phyloP scores from a whole-genome alignment of 2,888 invertebrate species.

The Pseudeuparius sepicola region DNA sequence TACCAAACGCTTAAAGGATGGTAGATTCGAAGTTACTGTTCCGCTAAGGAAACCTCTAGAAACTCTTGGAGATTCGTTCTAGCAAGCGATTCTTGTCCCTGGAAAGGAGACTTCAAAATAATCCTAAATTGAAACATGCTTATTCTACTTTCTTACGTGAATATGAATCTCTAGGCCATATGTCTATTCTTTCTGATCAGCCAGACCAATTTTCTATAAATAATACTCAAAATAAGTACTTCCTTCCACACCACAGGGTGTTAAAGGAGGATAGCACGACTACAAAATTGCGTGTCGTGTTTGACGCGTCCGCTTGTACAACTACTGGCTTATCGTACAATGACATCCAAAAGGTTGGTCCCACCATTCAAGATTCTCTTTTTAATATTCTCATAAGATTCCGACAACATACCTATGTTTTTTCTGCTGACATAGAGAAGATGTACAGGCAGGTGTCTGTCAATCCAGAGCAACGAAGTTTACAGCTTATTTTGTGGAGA shows the following conservation, averaged over 20 bases:
- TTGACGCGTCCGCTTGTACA: conserved; percentile 13
- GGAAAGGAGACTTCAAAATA: conserved; percentile 7
- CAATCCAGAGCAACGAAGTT: conserved; percentile 9
- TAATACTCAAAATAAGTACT: no score
- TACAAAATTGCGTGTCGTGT: conserved; percentile 17
- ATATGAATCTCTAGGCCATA: no score
- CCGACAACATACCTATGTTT: conserved; percentile 5
- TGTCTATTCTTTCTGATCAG: no score
- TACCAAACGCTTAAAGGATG: conserved; percentile 4
- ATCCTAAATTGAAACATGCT: conserved; percentile 5
- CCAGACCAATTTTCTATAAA: no score
- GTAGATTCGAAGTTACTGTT: conserved; percentile 13
- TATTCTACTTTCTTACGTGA: conserved; percentile 14
- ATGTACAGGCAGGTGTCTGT: conserved; percentile 16
- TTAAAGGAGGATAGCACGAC: conserved; percentile 14
- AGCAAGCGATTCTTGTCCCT: conserved; percentile 13
- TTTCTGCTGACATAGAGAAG: conserved; percentile 15
- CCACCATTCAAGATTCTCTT: conserved; percentile 16
- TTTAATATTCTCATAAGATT: conserved; percentile 16
- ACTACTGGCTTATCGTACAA: conserved; percentile 18
- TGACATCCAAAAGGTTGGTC: conserved; percentile 16
- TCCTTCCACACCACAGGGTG: conserved; percentile 15
- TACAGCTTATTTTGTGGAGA: conserved; percentile 17
- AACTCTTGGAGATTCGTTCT: conserved; percentile 15
- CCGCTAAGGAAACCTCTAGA: conserved; percentile 13